Base-by-base conservation (phyloP, 2,888 invertebrate genomes). In the Itoplectis maculator region DNA sequence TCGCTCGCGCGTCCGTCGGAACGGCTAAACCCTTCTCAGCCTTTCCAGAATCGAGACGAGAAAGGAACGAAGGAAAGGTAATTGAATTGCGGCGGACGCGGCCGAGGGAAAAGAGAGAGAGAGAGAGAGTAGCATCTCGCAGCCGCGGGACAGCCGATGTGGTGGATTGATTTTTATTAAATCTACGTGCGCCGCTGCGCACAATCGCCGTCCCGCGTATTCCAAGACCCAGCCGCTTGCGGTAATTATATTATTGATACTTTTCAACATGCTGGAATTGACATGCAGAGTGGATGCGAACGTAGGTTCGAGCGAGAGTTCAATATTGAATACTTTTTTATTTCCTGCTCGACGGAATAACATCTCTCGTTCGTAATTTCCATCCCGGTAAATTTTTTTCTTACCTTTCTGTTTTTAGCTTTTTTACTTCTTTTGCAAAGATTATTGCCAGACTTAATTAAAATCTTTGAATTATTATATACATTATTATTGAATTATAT, bases 71-170 rank as follows among this genome's bases (percentile, higher is more conserved):
- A 56, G 56, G 35, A 45, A 56, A 23, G 18, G 51, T 75, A 75
- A 75, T 75, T 75, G 66, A 75, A 75, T 66, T 47, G 75, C 11
- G 54, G 54, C 45, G 40, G 66, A 56, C 45, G n/a, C n/a, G 75
- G 54, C 23, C 13, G 13, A 23, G 23, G 11, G 51, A 45, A 63
- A 47, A 68, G n/a, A 75, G 18, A n/a, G 54, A 15, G 11, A 42
- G 29, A 63, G 37, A 68, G n/a, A 75, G 18, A n/a, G 54, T 42
- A 42, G 42, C 29, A 45, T 54, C 49, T 56, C 15, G 23, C 8
- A 66, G 29, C 65, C 29, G 11, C 56, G 47, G 56, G 66, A 56
- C 56, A 56, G 29, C 35, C 75, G 47, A 9, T 42, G 47, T 54
- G 56, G 15, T 18, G 37, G 18, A 68, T 68, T 59, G 56, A 49